These are phyloP conservation scores for Lingula anatina DNA, from an alignment of 2,888 invertebrate genomes.

Conservation along the genomic window DNA sequence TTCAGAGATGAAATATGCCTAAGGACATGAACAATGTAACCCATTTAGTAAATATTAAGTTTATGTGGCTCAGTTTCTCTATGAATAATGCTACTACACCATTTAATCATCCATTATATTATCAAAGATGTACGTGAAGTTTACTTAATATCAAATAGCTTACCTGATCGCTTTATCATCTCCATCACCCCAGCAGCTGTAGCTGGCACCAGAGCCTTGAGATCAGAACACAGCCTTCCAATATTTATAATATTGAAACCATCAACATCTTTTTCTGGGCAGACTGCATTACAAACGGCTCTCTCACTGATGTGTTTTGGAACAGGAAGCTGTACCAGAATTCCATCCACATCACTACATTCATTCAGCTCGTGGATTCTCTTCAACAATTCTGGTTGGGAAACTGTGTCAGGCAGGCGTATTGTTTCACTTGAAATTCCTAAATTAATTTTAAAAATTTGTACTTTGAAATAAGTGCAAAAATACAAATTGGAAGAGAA, in stretches of 20 bases:
- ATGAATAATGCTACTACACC: too few species aligned
- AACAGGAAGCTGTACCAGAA: slow-evolving; percentile 71
- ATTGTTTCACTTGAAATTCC: slow-evolving; percentile 63
- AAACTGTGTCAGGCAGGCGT: slow-evolving; percentile 58
- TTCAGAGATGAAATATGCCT: too few species aligned
- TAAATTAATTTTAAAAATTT: too few species aligned
- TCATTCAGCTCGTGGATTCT: slow-evolving; percentile 61
- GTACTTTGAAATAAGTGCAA: too few species aligned
- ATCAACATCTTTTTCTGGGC: slow-evolving; percentile 82
- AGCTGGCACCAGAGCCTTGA: slow-evolving; percentile 64
- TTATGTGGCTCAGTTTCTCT: too few species aligned
- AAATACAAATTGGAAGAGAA: too few species aligned
- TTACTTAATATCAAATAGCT: too few species aligned
- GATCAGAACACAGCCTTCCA: slow-evolving; percentile 59
- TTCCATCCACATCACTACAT: slow-evolving; percentile 70
- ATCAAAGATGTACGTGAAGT: too few species aligned
- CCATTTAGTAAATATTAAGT: too few species aligned
- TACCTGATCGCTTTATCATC: slow-evolving; percentile 63
- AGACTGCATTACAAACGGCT: slow-evolving; percentile 72
- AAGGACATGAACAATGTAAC: too few species aligned
- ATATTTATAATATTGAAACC: slow-evolving; percentile 82
- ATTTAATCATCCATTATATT: too few species aligned
- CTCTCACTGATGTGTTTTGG: slow-evolving; percentile 66
- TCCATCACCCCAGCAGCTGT: slow-evolving; percentile 71
- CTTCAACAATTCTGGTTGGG: slow-evolving; percentile 65